These are phyloP conservation scores for Rhinoptilus africanus DNA, from an alignment of 2,113 vertebrate species.

Conservation along the genomic window DNA sequence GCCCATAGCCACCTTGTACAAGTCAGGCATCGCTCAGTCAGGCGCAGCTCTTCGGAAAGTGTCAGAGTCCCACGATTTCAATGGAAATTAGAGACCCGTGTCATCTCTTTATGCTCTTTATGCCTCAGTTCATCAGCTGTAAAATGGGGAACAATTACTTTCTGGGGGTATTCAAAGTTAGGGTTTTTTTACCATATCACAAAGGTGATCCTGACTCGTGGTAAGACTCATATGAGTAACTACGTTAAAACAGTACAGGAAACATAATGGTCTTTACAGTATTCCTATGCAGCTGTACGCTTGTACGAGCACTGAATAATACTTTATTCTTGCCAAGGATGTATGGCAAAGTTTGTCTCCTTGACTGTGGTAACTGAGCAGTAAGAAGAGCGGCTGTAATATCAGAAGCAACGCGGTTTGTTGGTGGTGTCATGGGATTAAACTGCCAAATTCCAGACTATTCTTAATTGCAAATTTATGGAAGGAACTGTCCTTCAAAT, in stretches of 20 bases:
- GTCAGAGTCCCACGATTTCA: accelerated
- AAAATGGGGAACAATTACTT: not conserved
- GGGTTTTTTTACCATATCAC: not conserved
- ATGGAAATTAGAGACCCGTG: not conserved
- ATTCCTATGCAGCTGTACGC: not conserved
- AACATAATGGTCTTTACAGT: not conserved
- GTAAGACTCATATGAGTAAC: not conserved
- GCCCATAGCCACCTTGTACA: not conserved
- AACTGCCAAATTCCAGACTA: not conserved
- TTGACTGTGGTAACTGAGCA: not conserved
- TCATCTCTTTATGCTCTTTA: not conserved
- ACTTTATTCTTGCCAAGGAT: not conserved
- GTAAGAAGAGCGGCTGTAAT: not conserved
- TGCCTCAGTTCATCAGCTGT: not conserved
- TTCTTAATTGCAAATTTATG: not conserved
- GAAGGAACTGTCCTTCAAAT: not conserved
- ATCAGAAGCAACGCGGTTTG: not conserved
- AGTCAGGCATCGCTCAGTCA: not conserved
- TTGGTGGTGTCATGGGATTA: not conserved
- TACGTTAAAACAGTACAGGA: not conserved
- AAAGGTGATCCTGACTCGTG: not conserved
- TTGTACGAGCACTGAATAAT: not conserved
- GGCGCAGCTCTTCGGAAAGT: accelerated
- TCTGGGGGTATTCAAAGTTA: not conserved
- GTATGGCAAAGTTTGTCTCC: not conserved